phyloP scores from a whole-genome alignment of 2,113 vertebrate genomes.

The Tychaedon coryphoeus region DNA sequence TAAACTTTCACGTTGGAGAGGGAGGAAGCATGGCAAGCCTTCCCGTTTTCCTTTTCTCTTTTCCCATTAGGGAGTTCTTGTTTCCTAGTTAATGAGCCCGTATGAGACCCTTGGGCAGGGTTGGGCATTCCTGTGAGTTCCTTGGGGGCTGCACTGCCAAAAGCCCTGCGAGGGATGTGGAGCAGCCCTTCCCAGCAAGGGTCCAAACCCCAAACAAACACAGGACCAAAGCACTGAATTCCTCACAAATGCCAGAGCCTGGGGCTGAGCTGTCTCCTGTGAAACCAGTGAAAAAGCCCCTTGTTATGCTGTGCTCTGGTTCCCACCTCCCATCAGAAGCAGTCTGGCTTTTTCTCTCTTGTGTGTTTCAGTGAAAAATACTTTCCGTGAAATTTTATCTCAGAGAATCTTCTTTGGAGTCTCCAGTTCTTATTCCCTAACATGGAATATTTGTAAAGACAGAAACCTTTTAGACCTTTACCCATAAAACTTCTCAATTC shows the following conservation, averaged over 20 bases:
- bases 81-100: background rate
- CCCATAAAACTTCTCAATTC: background rate
- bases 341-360: background rate
- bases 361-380: background rate
- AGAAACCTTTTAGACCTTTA: background rate
- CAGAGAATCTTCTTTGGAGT: background rate
- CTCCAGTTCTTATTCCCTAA: background rate
- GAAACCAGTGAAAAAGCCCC: background rate
- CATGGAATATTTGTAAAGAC: background rate
- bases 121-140: fast-evolving
- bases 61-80: background rate
- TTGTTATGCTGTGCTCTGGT: background rate
- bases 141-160: background rate
- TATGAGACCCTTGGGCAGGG: background rate
- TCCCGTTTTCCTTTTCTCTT: background rate
- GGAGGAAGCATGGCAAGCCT: background rate
- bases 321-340: background rate
- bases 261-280: background rate
- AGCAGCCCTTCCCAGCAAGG: background rate
- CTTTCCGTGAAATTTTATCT: background rate
- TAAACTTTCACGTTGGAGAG: background rate
- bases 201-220: background rate
- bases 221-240: background rate
- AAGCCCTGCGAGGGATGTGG: background rate
- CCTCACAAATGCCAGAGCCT: background rate